A percentile compares a stretch with the other conserved stretches of the same genome.
These are phyloP conservation scores for Phocoena sinus DNA, from an alignment of 2,113 vertebrate species.

Conservation along the genomic window DNA sequence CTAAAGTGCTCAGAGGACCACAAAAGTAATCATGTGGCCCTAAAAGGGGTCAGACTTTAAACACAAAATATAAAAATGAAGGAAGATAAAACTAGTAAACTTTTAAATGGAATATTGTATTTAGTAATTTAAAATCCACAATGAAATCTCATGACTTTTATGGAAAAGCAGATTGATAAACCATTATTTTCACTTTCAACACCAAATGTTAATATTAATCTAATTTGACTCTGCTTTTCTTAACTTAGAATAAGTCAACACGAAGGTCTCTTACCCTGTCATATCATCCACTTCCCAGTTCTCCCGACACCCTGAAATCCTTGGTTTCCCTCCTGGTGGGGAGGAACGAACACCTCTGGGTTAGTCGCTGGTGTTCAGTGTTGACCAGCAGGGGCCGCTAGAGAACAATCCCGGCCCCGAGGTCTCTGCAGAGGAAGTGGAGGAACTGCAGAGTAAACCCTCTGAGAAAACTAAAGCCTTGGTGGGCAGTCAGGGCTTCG, in stretches of 20 bases:
- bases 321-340: background rate
- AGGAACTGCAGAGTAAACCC: background rate
- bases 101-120: background rate
- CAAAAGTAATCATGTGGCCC: background rate
- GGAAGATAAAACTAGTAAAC: background rate
- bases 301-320: background rate
- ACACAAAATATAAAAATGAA: background rate
- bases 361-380: background rate
- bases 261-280: background rate
- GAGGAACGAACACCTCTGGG: background rate
- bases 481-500: background rate
- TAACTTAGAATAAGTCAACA: background rate
- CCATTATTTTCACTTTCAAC: background rate
- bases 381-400: conserved; percentile 63
- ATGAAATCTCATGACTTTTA: background rate
- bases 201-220: background rate
- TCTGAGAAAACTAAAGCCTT: background rate
- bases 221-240: background rate
- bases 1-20: background rate
- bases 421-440: background rate
- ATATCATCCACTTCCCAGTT: accelerated
- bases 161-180: background rate
- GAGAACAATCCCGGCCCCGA: conserved; percentile 1
- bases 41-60: background rate
- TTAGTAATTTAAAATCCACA: background rate